A percentile compares a stretch with the other conserved stretches of the same genome.
Evolutionary conservation across 2,113 vertebrate genomes (phyloP).

Genomic region (Sorex araneus): DNA sequence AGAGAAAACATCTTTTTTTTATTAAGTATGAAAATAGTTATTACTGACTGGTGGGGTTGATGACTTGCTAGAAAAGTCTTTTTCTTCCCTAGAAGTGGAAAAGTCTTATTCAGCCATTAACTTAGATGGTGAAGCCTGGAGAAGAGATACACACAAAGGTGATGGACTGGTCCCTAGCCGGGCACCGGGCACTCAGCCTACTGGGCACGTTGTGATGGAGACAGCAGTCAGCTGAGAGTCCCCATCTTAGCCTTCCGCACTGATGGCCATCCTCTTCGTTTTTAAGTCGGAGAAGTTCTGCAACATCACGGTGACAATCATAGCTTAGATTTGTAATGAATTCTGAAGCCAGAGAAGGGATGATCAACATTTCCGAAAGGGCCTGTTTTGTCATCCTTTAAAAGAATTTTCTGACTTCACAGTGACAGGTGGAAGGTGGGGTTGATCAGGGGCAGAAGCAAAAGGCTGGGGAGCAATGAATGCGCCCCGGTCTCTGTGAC

Average conservation of each 20-base stretch:
- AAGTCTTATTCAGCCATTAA: background rate
- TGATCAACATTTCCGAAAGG: background rate
- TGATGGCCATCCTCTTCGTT: too few species aligned
- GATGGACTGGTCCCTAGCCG: too few species aligned
- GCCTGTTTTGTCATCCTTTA: background rate
- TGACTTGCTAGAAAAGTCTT: background rate
- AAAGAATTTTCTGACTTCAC: background rate
- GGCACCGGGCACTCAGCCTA: too few species aligned
- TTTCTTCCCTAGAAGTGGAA: constrained; percentile 19
- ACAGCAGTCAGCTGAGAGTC: too few species aligned
- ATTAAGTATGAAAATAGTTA: constrained; percentile 25
- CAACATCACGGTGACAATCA: background rate
- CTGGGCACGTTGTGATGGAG: too few species aligned
- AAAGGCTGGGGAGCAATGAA: background rate
- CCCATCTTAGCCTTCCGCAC: too few species aligned
- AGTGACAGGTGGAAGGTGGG: background rate
- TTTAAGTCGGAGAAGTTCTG: too few species aligned
- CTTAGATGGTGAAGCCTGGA: too few species aligned
- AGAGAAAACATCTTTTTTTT: constrained; percentile 24
- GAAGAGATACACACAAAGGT: too few species aligned
- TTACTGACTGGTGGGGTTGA: background rate
- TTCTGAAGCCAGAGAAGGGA: constrained; percentile 7
- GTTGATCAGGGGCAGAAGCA: background rate
- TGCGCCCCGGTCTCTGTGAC: background rate
- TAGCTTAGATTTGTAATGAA: background rate